phyloP scores from a whole-genome alignment of 2,888 invertebrate genomes.

The Diadegma fenestrale region DNA sequence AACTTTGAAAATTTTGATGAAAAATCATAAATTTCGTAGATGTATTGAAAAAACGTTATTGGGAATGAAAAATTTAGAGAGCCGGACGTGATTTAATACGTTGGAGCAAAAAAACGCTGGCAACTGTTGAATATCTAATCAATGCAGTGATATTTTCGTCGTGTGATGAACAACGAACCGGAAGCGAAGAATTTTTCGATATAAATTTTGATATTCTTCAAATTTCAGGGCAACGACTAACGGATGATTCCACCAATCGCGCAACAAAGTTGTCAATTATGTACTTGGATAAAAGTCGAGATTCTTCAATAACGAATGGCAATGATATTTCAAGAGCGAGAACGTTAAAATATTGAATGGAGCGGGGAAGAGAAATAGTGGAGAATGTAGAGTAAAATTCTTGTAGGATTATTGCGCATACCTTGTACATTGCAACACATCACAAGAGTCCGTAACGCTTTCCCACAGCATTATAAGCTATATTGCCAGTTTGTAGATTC shows the following conservation, averaged over 20 bases:
- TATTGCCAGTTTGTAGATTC: slow-evolving; percentile 36
- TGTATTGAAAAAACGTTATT: neutral
- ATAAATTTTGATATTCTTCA: neutral
- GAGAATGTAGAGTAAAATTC: neutral
- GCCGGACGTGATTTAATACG: neutral
- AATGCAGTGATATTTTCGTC: neutral
- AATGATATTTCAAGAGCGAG: neutral
- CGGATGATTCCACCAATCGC: neutral
- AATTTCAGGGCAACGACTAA: neutral
- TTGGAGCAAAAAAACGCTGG: neutral
- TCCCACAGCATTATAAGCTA: slow-evolving; percentile 81
- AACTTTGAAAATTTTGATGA: neutral
- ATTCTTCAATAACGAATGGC: neutral
- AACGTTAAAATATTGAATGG: neutral
- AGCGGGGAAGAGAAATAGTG: neutral
- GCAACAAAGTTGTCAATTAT: neutral
- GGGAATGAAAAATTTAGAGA: neutral
- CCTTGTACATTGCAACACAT: slow-evolving; percentile 85
- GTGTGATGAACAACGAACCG: neutral
- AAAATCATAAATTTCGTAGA: neutral
- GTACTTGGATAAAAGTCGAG: neutral
- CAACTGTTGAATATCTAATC: neutral
- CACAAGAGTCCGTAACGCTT: slow-evolving; percentile 82
- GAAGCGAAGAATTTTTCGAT: neutral
- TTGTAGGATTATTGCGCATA: slow-evolving; percentile 74